phyloP scores from a whole-genome alignment of 2,113 vertebrate genomes.

The Dicaeum eximium region DNA sequence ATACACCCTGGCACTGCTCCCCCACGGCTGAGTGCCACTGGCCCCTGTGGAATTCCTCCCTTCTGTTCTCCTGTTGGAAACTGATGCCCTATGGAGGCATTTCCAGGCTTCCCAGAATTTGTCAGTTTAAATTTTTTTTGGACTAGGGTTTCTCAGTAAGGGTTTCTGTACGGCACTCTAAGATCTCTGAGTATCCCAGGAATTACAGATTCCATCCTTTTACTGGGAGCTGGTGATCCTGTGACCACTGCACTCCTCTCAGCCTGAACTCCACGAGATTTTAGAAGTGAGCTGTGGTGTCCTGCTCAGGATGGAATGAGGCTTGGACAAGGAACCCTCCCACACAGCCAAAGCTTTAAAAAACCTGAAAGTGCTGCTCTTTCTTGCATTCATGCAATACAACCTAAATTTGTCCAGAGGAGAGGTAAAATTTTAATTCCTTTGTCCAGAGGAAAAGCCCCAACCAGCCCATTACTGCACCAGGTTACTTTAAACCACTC shows the following conservation, averaged over 20 bases:
- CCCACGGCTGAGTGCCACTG: background rate
- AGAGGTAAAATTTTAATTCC: background rate
- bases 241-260: background rate
- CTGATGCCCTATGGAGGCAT: background rate
- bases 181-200: background rate
- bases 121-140: background rate
- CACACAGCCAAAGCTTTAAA: background rate
- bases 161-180: background rate
- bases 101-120: background rate
- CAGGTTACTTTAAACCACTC: background rate
- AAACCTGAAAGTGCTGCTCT: background rate
- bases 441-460: background rate
- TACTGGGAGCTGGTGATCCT: background rate
- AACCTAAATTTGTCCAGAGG: background rate
- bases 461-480: background rate
- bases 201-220: background rate
- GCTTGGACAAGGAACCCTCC: background rate
- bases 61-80: background rate
- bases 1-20: background rate
- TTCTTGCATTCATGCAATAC: background rate
- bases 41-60: background rate
- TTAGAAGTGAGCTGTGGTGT: background rate
- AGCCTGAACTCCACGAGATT: background rate
- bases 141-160: background rate
- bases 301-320: background rate